Percentiles rank a stretch among this genome's conserved stretches.
Evolutionary conservation across 2,888 invertebrate genomes (phyloP).

Genomic region (Liposcelis brunnea): DNA sequence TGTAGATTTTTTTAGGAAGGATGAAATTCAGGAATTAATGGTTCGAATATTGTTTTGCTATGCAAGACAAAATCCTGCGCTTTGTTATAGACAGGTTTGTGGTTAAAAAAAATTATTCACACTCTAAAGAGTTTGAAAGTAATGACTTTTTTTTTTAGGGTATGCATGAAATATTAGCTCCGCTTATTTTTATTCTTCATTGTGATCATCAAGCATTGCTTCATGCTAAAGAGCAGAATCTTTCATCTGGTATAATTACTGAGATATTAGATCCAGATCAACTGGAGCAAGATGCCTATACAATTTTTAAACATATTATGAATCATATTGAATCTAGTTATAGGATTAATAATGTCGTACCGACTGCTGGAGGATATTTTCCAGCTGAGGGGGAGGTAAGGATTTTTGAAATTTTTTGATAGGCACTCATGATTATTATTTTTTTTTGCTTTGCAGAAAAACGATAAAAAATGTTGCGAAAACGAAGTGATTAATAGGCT

Average conservation of each 20-base stretch:
- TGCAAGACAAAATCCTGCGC: conserved; percentile 42
- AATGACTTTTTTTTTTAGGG: conserved; percentile 30
- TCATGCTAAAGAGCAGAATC: conserved; percentile 35
- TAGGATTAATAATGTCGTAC: conserved; percentile 7
- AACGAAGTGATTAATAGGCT: conserved; percentile 16
- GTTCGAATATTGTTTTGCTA: conserved; percentile 38
- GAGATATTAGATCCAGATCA: conserved; percentile 47
- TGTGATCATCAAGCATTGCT: conserved; percentile 52
- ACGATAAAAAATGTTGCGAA: conserved; percentile 8
- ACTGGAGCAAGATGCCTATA: conserved; percentile 63
- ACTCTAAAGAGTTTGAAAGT: not conserved
- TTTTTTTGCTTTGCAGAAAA: conserved; percentile 13
- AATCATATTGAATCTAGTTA: conserved; percentile 17
- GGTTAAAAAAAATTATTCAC: not conserved
- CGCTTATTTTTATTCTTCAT: conserved; percentile 56
- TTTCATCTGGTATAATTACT: conserved; percentile 42
- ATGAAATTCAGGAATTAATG: conserved; percentile 54
- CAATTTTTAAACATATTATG: conserved; percentile 19
- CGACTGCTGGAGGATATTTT: conserved; percentile 8
- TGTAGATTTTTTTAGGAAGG: conserved; percentile 54
- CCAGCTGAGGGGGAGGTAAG: not conserved
- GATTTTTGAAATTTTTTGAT: no score
- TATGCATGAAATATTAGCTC: conserved; percentile 76
- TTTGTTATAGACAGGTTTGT: conserved; percentile 53
- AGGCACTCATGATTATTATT: no score